These are phyloP conservation scores for Hipposideros armiger DNA, from an alignment of 2,113 vertebrate genomes.

Conservation along the genomic window DNA sequence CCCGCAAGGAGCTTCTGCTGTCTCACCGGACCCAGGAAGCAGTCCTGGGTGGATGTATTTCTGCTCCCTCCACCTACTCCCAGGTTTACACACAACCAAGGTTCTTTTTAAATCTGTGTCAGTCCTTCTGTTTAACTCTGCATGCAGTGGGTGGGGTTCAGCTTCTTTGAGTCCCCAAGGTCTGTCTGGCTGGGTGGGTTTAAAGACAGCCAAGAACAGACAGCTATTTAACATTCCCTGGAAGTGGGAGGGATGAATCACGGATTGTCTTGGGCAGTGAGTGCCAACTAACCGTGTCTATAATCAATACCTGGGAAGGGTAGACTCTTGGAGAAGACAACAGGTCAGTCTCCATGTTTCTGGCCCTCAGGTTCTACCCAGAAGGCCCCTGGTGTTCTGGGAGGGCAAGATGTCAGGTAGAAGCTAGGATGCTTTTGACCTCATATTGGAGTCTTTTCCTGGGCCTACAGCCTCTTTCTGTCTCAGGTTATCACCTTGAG, in stretches of 20 bases:
- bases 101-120: slow-evolving; percentile 10
- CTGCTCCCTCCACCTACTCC: slow-evolving; percentile 8
- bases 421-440: background rate
- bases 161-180: slow-evolving; percentile 24
- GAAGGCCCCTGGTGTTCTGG: background rate
- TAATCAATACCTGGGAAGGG: background rate
- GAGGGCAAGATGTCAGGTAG: background rate
- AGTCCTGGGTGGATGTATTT: background rate
- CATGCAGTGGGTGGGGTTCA: background rate
- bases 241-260: slow-evolving; percentile 56
- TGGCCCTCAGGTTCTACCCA: background rate
- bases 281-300: background rate
- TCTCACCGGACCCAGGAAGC: background rate
- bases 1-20: slow-evolving; percentile 35
- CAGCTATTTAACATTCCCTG: slow-evolving; percentile 62
- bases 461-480: background rate
- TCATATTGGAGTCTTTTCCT: background rate
- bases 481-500: background rate
- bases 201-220: slow-evolving; percentile 29
- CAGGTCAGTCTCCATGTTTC: background rate
- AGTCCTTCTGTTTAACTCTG: background rate
- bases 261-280: background rate
- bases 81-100: background rate
- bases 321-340: background rate
- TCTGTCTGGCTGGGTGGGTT: slow-evolving; percentile 64